These are phyloP conservation scores for Hydrozoanthus tunicans DNA, from an alignment of 64 coral and sea anemone genomes.

Conservation along the genomic window DNA sequence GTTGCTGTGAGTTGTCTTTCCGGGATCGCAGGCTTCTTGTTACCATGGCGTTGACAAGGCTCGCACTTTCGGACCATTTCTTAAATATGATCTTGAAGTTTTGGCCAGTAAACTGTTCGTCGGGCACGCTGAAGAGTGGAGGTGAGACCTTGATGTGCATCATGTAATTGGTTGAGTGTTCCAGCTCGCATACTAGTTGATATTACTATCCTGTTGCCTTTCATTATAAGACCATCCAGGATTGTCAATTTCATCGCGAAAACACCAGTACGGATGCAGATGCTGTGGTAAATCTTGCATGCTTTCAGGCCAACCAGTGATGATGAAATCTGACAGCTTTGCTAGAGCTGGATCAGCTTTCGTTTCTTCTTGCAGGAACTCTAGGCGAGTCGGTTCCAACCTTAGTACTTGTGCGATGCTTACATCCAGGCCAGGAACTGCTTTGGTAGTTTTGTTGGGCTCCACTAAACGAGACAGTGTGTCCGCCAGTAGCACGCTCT, in stretches of 20 bases:
- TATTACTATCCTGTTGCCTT: slow-evolving; percentile 66
- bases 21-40: slow-evolving; percentile 54
- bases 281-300: slow-evolving; percentile 47
- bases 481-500: slow-evolving; percentile 52
- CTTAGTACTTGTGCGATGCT: slow-evolving; percentile 64
- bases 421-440: slow-evolving; percentile 47
- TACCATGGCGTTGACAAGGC: slow-evolving; percentile 55
- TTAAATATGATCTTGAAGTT: slow-evolving; percentile 45
- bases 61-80: slow-evolving; percentile 55
- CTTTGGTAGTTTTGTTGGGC: slow-evolving; percentile 20
- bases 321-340: slow-evolving; percentile 34
- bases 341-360: slow-evolving; percentile 39
- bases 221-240: slow-evolving; percentile 69
- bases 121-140: slow-evolving; percentile 56
- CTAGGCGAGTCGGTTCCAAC: slow-evolving; percentile 37
- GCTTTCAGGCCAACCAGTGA: slow-evolving; percentile 65
- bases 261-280: slow-evolving; percentile 63
- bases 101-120: slow-evolving; percentile 66
- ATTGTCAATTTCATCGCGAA: slow-evolving; percentile 61
- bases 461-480: slow-evolving; percentile 50
- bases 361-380: slow-evolving; percentile 53
- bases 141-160: slow-evolving; percentile 67
- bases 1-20: slow-evolving; percentile 37
- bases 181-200: slow-evolving; percentile 42
- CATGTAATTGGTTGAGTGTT: slow-evolving; percentile 56